Percentiles rank a stretch among this genome's conserved stretches.
Conservation (phyloP, 2,888 invertebrate species). For the Spisula solida region DNA sequence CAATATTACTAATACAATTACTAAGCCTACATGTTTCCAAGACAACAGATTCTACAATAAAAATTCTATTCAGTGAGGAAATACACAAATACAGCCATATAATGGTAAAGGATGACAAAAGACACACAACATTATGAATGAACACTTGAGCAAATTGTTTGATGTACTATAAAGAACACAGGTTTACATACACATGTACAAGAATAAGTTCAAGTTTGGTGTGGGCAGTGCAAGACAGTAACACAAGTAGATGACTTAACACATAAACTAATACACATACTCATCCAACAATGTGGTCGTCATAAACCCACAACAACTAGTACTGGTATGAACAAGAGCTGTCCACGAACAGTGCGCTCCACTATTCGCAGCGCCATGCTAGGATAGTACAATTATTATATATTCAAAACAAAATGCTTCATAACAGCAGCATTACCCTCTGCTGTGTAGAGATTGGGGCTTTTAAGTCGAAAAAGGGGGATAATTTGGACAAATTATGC, state of each 20-base stretch:
- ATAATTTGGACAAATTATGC: too few relatives aligned
- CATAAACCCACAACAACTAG: background rate
- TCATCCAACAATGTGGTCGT: background rate
- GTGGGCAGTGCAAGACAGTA: background rate
- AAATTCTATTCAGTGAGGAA: background rate
- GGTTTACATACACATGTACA: slow-evolving; percentile 25
- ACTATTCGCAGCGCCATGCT: too few relatives aligned
- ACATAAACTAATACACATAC: background rate
- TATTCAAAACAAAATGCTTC: too few relatives aligned
- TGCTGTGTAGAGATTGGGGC: too few relatives aligned
- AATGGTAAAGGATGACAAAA: background rate
- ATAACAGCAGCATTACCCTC: too few relatives aligned
- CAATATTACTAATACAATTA: background rate
- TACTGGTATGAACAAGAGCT: background rate
- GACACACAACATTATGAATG: slow-evolving; percentile 29
- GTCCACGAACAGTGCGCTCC: too few relatives aligned
- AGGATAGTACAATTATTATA: too few relatives aligned
- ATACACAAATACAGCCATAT: background rate
- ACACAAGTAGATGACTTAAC: background rate
- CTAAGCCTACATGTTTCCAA: background rate
- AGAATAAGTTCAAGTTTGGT: background rate
- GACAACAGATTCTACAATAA: background rate
- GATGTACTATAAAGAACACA: slow-evolving; percentile 45
- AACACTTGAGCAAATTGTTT: slow-evolving; percentile 51
- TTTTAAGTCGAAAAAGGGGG: too few relatives aligned